Evolutionary conservation across 1,140 invertebrate genomes (phyloP).

Genomic region (Phymorhynchus buccinoides): DNA sequence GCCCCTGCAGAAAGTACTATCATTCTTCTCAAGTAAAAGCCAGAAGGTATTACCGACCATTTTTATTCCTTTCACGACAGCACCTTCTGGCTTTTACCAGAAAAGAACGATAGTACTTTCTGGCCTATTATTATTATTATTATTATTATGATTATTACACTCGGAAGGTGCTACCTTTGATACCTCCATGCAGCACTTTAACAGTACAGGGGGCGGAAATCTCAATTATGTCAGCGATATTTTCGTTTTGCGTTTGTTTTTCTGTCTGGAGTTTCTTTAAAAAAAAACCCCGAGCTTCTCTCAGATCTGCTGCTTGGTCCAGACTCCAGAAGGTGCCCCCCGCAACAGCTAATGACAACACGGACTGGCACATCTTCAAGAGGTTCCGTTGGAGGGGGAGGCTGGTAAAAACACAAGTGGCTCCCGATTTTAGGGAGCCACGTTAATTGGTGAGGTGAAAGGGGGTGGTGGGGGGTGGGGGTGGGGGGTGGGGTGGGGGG

Average conservation of each 20-base stretch:
- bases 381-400: neutral
- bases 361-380: conserved; percentile 7
- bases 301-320: neutral
- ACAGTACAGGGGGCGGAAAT: neutral
- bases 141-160: no score
- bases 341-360: neutral
- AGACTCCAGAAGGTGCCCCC: neutral
- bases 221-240: neutral
- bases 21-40: no score
- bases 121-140: no score
- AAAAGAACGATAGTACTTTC: no score
- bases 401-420: neutral
- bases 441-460: neutral
- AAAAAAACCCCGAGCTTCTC: neutral
- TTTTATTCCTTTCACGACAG: no score
- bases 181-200: neutral
- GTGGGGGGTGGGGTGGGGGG: no score
- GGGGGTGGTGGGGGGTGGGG: no score
- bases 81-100: no score
- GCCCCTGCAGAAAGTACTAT: no score
- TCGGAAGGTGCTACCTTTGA: no score
- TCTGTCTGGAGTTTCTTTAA: neutral
- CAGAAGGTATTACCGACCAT: no score
- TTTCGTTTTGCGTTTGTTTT: neutral
- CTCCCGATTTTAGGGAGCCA: neutral